Evolutionary conservation across 1,140 invertebrate genomes (phyloP), one percentile per base, ranked within the genome.

Genomic region (Platyscapa corneri): DNA sequence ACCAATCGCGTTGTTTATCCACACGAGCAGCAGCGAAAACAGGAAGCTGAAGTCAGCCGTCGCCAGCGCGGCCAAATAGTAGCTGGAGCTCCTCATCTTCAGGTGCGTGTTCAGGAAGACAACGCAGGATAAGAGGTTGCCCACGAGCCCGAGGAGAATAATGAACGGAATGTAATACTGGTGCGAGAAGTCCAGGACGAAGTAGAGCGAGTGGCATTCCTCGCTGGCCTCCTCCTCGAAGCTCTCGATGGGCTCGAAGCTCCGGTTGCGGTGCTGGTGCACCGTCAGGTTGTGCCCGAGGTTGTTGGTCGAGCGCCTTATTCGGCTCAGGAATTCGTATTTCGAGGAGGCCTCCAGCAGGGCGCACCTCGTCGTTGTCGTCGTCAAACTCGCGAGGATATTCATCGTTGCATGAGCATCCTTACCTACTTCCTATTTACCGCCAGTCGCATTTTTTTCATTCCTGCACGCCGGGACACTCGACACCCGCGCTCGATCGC

Each of bases 101-200:
- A 95, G 85, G 77, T 95, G 94, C 0, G 94, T 95, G 72, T 93
- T 94, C 0, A 95, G 87, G 82, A 95, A 95, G 0, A 95, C 95
- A 0, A 95, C 72, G 86, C 94, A 95, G 1, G 94, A 95, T 0
- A 95, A 84, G 0, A 94, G 86, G 82, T 95, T 95, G 3, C 95
- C 95, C 0, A 95, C 86, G 10, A 95, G 86, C 0, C 95, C 95
- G 0, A 94, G 82, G 0, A 94, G 65, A 39, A 95, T 94, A 18
- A 95, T 94, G 0, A 91, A 85, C 0, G 95, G 94, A 7, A 95
- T 92, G 87, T 95, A 93, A 84, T 95, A 95, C 1, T 91, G 84
- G 56, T 94, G 93, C 16, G 95, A 92, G 34, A 93, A 92, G 65
- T 94, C 94, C n/a, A 94, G 81, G 0, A 94, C 83, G 42, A 91